These are phyloP conservation scores for Castor canadensis DNA, from an alignment of 2,113 vertebrate species.

Conservation along the genomic window DNA sequence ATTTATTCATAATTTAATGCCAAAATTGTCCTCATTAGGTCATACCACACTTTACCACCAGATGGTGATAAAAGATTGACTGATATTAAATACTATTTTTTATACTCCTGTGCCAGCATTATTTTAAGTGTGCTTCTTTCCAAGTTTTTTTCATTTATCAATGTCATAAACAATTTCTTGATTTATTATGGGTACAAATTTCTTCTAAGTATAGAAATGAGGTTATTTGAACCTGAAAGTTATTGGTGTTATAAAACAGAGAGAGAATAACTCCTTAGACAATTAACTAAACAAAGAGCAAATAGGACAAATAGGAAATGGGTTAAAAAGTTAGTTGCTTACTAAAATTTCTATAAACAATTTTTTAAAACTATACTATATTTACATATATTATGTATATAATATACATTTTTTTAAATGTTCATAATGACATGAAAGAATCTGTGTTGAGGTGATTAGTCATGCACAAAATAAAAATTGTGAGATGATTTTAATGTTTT, in stretches of 20 bases:
- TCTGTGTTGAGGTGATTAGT: not conserved
- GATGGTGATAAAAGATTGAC: conserved; percentile 59
- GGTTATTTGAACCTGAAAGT: not conserved
- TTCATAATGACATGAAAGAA: not conserved
- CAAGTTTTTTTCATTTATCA: not conserved
- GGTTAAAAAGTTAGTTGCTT: not conserved
- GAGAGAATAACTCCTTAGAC: not conserved
- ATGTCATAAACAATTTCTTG: not conserved
- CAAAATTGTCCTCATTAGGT: not conserved
- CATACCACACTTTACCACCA: not conserved
- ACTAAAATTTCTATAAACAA: not conserved
- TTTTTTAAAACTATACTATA: not conserved
- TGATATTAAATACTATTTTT: not conserved
- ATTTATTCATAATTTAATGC: not conserved
- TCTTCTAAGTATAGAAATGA: not conserved
- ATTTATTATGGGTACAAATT: not conserved
- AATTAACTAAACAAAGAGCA: not conserved
- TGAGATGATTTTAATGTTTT: not conserved
- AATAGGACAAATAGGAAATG: not conserved
- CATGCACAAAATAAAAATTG: not conserved
- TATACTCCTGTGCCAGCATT: accelerated
- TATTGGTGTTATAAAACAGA: not conserved
- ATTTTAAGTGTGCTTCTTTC: not conserved
- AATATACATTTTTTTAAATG: not conserved
- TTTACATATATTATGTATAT: not conserved